Conservation (phyloP, 1,140 invertebrate genomes). For the Drosophila tani region DNA sequence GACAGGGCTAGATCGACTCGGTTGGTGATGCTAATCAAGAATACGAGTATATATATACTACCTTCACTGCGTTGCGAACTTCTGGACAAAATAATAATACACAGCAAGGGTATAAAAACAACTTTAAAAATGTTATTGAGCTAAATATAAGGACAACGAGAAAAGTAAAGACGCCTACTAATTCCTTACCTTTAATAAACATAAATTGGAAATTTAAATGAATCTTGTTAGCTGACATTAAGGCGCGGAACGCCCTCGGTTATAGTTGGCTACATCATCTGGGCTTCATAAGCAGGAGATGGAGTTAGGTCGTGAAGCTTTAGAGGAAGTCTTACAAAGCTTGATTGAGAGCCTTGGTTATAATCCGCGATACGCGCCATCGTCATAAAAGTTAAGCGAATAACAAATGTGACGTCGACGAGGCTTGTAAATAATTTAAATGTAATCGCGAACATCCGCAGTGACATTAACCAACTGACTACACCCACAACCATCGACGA, state of each 20-base stretch:
- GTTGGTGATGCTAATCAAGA: too few species aligned
- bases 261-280: slow-evolving; percentile 32
- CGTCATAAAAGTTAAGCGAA: slow-evolving; percentile 77
- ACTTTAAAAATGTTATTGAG: too few species aligned
- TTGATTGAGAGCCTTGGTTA: slow-evolving; percentile 19
- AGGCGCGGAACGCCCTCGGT: slow-evolving; percentile 28
- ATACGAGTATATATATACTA: too few species aligned
- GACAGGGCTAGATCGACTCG: too few species aligned
- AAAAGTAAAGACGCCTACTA: too few species aligned
- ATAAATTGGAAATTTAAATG: slow-evolving; percentile 71
- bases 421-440: slow-evolving; percentile 78
- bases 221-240: slow-evolving; percentile 54
- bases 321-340: slow-evolving; percentile 3
- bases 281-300: not conserved
- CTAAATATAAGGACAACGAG: too few species aligned
- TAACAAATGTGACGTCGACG: slow-evolving; percentile 69
- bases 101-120: too few species aligned
- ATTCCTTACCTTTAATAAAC: slow-evolving; percentile 64
- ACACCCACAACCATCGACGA: slow-evolving; percentile 40
- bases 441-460: slow-evolving; percentile 79
- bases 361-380: slow-evolving; percentile 65
- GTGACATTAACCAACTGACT: slow-evolving; percentile 74
- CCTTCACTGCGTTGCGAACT: too few species aligned
- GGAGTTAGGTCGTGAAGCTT: not conserved
- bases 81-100: too few species aligned